A percentile compares a stretch with the other conserved stretches of the same genome.
These are phyloP conservation scores for Scrobipalpa costella DNA, from an alignment of 2,888 invertebrate species.

Conservation along the genomic window DNA sequence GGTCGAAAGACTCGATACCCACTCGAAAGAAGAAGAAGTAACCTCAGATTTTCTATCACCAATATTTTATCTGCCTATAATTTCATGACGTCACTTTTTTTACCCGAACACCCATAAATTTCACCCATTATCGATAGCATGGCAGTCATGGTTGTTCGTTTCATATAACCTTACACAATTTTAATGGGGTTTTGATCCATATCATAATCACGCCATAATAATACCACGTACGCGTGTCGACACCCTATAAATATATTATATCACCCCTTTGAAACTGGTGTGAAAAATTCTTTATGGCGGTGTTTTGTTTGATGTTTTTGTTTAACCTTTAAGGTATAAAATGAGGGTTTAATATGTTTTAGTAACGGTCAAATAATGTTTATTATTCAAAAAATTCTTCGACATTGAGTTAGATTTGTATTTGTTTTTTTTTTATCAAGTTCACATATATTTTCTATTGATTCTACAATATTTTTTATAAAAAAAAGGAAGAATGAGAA, in stretches of 20 bases:
- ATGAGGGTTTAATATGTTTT: too few relatives aligned
- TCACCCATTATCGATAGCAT: neutral
- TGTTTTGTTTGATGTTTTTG: neutral
- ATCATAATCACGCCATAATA: conserved; percentile 18
- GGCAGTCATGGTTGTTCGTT: neutral
- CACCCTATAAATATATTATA: conserved; percentile 21
- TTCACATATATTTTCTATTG: too few relatives aligned
- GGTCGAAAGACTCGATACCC: too few relatives aligned
- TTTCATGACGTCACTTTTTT: neutral
- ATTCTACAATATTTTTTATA: too few relatives aligned
- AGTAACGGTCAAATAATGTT: too few relatives aligned
- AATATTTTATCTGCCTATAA: too few relatives aligned
- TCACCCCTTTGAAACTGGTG: neutral
- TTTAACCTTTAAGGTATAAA: too few relatives aligned
- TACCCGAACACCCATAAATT: neutral
- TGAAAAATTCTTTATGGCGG: neutral
- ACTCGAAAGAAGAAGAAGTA: too few relatives aligned
- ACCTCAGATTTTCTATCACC: neutral
- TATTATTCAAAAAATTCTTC: too few relatives aligned
- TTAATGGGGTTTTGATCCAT: neutral
- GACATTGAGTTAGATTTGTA: too few relatives aligned
- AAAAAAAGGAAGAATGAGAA: too few relatives aligned
- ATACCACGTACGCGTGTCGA: conserved; percentile 11
- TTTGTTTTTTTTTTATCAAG: too few relatives aligned
- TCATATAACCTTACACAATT: neutral